Percentiles rank a stretch among this genome's conserved stretches.
phyloP scores from a whole-genome alignment of 2,888 invertebrate genomes.

The Lingula anatina region DNA sequence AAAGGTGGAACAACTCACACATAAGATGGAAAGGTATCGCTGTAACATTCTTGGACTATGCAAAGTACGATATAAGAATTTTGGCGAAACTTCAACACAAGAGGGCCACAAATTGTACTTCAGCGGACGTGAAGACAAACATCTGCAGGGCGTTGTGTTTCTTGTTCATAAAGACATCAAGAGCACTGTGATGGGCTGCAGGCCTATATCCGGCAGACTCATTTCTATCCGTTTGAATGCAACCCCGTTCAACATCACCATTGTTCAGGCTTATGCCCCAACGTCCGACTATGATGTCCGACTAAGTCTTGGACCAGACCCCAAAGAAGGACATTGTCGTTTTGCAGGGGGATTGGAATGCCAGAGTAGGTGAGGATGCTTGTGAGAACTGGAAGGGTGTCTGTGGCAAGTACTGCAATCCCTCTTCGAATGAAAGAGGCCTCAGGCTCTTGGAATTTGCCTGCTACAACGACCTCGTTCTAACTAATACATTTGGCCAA shows the following conservation, averaged over 20 bases:
- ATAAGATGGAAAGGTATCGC: too few species aligned
- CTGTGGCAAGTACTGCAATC: constrained; percentile 6
- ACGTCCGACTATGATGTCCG: constrained; percentile 8
- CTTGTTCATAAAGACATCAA: constrained; percentile 3
- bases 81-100: constrained; percentile 1
- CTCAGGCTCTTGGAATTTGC: constrained; percentile 11
- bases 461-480: constrained; percentile 5
- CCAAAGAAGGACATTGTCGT: constrained; percentile 13
- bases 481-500: constrained; percentile 7
- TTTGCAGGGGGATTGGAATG: constrained; percentile 14
- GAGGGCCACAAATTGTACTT: constrained; percentile 4
- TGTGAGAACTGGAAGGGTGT: constrained; percentile 8
- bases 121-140: constrained; percentile 3
- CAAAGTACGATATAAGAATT: constrained; percentile 6
- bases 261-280: constrained; percentile 15
- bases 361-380: constrained; percentile 10
- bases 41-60: too few species aligned
- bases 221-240: constrained; percentile 13
- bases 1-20: too few species aligned
- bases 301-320: constrained; percentile 5
- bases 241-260: constrained; percentile 14
- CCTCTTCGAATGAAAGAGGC: constrained; percentile 6
- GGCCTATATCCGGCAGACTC: constrained; percentile 6
- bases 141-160: constrained; percentile 9
- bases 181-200: constrained; percentile 3